phyloP scores from a whole-genome alignment of 2,888 invertebrate genomes.

The Orchesellides sinensis region DNA sequence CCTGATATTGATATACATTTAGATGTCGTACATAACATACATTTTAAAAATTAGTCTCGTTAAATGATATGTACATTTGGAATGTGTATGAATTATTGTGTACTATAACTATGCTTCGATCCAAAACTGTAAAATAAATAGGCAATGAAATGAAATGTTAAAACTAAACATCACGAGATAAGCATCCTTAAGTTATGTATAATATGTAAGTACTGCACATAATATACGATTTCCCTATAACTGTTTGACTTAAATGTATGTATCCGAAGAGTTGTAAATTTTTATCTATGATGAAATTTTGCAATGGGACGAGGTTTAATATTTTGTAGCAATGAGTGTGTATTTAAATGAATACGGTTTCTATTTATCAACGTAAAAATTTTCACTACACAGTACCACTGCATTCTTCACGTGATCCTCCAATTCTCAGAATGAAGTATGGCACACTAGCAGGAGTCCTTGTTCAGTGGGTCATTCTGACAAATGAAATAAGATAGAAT shows the following conservation, averaged over 20 bases:
- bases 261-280: constrained; percentile 18
- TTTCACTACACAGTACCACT: too few species aligned
- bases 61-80: neutral
- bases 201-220: too few species aligned
- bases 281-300: constrained; percentile 12
- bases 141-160: neutral
- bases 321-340: constrained; percentile 3
- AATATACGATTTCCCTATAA: neutral
- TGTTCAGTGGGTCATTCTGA: too few species aligned
- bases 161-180: neutral
- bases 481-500: too few species aligned
- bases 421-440: too few species aligned
- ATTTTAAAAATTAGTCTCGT: neutral
- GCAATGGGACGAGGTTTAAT: constrained; percentile 10
- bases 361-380: too few species aligned
- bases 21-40: neutral
- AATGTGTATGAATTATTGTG: neutral
- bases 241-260: neutral
- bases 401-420: too few species aligned
- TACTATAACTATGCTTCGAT: neutral
- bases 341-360: too few species aligned
- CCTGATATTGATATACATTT: too few species aligned
- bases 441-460: too few species aligned
- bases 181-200: too few species aligned
- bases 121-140: neutral